Evolutionary conservation across 2,113 vertebrate species (phyloP), one percentile per base, ranked within the genome.

Genomic region (Takifugu flavidus): DNA sequence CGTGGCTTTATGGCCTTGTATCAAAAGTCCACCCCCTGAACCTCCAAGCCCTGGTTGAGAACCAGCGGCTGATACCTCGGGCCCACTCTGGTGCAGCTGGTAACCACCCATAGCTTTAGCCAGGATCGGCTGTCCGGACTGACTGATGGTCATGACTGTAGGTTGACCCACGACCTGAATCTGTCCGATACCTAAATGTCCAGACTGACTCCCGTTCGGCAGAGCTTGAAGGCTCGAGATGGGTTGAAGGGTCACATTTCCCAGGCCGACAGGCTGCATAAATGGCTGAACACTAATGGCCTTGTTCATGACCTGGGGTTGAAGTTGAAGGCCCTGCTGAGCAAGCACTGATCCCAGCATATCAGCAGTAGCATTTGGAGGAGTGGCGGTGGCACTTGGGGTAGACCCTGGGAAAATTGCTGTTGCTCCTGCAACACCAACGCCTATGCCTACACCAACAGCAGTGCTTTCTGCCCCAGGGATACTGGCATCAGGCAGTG

Each of bases 81-180:
- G 79, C 0, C 92, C 91, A 0, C 93, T 71, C 0, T 94, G 95
- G 10, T 96, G 86, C 68, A 98, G 83, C 76, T 92, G 91, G 75
- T 98, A 98, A 62, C 95, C 85, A 0, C 95, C 92, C 45, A 97
- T 94, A 4, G 92, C 86, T 76, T 98, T 98, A 56, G 95, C 85
- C 47, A 98, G 77, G 61, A 98, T 91, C 65, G 93, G 94, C 65
- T 94, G 96, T 4, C 92, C 75, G 4, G 95, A 84, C 0, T 93
- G 93, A 88, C 98, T 98, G 77, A 98, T 97, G 10, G 96, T 95
- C 96, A 98, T 98, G 76, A 98, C 95, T 0, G 91, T 89, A 74
- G 94, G 93, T 65, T 98, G 96, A 2, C 96, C 94, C 0, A 98
- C 94, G 66, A 98, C 96, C 67, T 98, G 96, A 83, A 98, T 98